Percentiles rank a stretch among this genome's conserved stretches.
phyloP scores from a whole-genome alignment of 2,888 invertebrate genomes.

The Luffia ferchaultella region DNA sequence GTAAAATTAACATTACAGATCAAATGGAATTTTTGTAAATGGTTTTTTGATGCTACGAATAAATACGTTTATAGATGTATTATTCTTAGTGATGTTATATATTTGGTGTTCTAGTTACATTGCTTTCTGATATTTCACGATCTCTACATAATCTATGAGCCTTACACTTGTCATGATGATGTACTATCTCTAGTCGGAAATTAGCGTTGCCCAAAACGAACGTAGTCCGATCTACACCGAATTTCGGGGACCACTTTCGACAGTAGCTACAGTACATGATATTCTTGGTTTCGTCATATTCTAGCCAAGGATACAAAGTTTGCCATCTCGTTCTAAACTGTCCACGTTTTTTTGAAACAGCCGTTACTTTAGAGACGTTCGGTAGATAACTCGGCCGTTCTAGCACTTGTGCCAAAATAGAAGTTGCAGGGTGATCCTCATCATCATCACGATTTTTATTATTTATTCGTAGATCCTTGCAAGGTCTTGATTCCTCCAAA shows the following conservation, averaged over 20 bases:
- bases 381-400: background rate
- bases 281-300: slow-evolving; percentile 72
- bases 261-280: slow-evolving; percentile 79
- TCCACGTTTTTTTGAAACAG: slow-evolving; percentile 61
- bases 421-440: background rate
- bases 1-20: too few species aligned
- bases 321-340: slow-evolving; percentile 75
- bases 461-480: slow-evolving; percentile 22
- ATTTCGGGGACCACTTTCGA: slow-evolving; percentile 74
- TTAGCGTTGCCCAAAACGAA: slow-evolving; percentile 82
- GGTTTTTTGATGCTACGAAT: too few species aligned
- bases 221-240: slow-evolving; percentile 77
- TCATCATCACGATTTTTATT: background rate
- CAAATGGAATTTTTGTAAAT: too few species aligned
- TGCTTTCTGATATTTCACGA: slow-evolving; percentile 32
- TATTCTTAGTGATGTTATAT: too few species aligned
- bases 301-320: slow-evolving; percentile 75
- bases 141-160: slow-evolving; percentile 74
- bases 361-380: slow-evolving; percentile 20
- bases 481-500: too few species aligned
- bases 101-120: too few species aligned
- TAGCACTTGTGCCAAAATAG: slow-evolving; percentile 29
- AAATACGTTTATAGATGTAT: too few species aligned
- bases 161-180: slow-evolving; percentile 82
- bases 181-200: slow-evolving; percentile 79